A percentile compares a stretch with the other conserved stretches of the same genome.
phyloP scores from a whole-genome alignment of 2,888 invertebrate genomes.

The Candidula unifasciata region DNA sequence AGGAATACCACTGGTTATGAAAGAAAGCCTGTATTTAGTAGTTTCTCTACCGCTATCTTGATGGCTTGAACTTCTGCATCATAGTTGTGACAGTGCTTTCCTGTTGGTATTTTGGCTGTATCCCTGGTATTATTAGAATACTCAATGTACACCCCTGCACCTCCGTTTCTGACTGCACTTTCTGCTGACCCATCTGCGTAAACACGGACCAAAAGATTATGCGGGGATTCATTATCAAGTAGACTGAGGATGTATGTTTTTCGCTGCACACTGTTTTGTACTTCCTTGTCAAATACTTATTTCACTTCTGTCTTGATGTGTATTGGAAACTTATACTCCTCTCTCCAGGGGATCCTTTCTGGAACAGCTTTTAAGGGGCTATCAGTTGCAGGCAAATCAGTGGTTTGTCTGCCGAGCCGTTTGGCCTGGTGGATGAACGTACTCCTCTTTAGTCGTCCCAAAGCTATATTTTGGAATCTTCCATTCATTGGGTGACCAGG shows the following conservation, averaged over 20 bases:
- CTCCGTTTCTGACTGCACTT: background rate
- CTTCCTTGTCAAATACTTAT: no score
- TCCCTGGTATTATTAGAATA: background rate
- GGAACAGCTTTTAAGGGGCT: no score
- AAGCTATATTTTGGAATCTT: no score
- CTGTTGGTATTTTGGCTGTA: background rate
- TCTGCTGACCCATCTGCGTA: slow-evolving; percentile 7
- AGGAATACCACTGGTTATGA: background rate
- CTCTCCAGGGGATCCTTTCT: no score
- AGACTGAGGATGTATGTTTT: background rate
- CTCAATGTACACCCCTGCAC: background rate
- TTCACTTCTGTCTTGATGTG: no score
- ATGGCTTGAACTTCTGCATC: slow-evolving; percentile 6
- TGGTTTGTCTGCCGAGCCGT: no score
- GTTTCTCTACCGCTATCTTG: background rate
- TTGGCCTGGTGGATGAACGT: no score
- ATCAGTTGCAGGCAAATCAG: no score
- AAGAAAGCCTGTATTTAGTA: background rate
- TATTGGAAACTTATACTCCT: no score
- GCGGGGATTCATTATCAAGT: background rate
- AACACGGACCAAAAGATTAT: background rate
- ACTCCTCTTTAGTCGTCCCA: no score
- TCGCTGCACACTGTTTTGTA: no score
- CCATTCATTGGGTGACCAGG: no score
- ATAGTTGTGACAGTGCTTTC: background rate